phyloP scores from a whole-genome alignment of 2,888 invertebrate genomes.

The Eristalis intricaria region DNA sequence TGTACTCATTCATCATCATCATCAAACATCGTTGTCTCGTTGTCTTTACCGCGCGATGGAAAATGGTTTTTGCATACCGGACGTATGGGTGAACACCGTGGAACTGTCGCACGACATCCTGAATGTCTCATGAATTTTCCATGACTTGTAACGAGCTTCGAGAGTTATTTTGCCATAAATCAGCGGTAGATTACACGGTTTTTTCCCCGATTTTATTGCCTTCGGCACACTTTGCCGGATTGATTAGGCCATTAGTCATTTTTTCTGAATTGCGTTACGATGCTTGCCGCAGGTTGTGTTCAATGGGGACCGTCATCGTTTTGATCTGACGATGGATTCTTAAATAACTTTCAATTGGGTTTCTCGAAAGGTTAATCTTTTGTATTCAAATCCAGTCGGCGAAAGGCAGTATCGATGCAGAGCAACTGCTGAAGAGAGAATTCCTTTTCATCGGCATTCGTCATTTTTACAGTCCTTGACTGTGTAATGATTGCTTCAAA shows the following conservation, averaged over 20 bases:
- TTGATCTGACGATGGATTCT: no score
- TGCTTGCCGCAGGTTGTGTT: background rate
- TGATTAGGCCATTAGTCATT: constrained; percentile 1
- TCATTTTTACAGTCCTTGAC: background rate
- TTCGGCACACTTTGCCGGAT: background rate
- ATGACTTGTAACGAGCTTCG: constrained; percentile 4
- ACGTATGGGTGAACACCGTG: background rate
- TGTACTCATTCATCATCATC: constrained; percentile 33
- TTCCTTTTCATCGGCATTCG: background rate
- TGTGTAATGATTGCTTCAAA: background rate
- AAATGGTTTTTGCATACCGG: background rate
- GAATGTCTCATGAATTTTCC: constrained; percentile 1
- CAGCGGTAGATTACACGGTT: background rate
- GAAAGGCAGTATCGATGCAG: background rate
- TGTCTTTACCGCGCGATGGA: background rate
- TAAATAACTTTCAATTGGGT: no score
- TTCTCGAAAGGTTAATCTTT: background rate
- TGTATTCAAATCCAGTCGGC: background rate
- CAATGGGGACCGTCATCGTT: background rate
- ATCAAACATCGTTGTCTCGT: background rate
- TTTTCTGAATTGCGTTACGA: background rate
- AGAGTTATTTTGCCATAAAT: constrained; percentile 2
- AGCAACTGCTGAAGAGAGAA: background rate
- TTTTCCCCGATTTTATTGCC: background rate
- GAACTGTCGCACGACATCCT: background rate